Percentiles rank a stretch among this genome's conserved stretches.
Evolutionary conservation across 1,140 invertebrate species (phyloP).

Genomic region (Reticulitermes speratus): DNA sequence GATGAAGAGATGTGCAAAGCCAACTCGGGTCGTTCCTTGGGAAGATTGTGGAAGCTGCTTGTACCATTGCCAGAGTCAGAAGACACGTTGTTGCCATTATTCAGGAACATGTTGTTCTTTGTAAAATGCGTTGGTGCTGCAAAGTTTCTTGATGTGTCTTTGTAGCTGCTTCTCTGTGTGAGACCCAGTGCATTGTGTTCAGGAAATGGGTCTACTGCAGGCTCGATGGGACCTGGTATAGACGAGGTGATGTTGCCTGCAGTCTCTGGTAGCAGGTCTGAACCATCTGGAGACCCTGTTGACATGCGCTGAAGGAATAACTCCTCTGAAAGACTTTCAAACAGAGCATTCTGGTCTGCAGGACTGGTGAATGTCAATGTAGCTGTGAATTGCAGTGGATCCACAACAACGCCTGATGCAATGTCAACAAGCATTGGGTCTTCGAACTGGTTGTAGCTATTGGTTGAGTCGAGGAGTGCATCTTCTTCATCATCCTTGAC

Average conservation of each 20-base stretch:
- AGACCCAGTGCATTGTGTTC: conserved; percentile 58
- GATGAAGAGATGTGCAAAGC: conserved; percentile 45
- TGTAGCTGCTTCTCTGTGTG: conserved; percentile 42
- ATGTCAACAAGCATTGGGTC: conserved; percentile 79
- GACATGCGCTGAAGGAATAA: conserved; percentile 68
- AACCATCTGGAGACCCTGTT: conserved; percentile 45
- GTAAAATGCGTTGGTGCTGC: conserved; percentile 38
- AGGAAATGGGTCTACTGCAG: conserved; percentile 65
- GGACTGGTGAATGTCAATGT: conserved; percentile 74
- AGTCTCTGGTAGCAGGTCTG: conserved; percentile 52
- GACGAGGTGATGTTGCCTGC: conserved; percentile 45
- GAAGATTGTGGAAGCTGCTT: conserved; percentile 29
- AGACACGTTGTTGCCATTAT: conserved; percentile 22
- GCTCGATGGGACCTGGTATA: conserved; percentile 64
- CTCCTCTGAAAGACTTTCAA: conserved; percentile 71
- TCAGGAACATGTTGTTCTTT: conserved; percentile 34
- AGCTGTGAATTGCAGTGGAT: conserved; percentile 77
- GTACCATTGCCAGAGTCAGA: not conserved
- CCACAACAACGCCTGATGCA: conserved; percentile 68
- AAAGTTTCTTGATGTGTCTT: conserved; percentile 47
- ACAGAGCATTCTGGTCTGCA: conserved; percentile 65
- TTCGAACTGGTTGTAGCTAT: conserved; percentile 56
- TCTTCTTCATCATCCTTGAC: conserved; percentile 70
- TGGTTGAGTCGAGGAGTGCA: not conserved
- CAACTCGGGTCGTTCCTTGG: conserved; percentile 48